Evolutionary conservation across 2,888 invertebrate species (phyloP), one percentile per base, ranked within the genome.

Genomic region (Cremastinae sp.): DNA sequence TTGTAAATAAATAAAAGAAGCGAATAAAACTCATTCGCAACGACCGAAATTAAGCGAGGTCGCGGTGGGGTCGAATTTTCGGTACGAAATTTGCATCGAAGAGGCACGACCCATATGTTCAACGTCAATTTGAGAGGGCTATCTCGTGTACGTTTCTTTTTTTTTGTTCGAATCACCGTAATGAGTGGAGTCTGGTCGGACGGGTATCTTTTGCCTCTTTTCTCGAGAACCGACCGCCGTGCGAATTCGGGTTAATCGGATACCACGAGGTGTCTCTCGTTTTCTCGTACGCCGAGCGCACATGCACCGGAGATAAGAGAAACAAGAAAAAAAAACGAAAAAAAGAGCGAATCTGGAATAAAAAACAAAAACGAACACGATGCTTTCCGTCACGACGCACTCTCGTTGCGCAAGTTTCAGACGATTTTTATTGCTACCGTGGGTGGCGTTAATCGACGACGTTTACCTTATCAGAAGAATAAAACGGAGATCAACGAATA

Each of bases 211-310:
- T 79, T 74, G 66, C 64, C 74, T 53, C 51, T 68, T 69, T 59
- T 61, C 68, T 73, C 70, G 58, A 61, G 66, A 69, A 53, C 41
- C 56, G 59, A 64, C 28, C 28, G 38, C 65, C 28, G 38, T 61
- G 64, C 65, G 74, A 70, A 81, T 79, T 79, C 77, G 75, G 82
- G 82, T 80, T 80, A 81, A 79, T 83, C 75, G 81, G 73, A 81
- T 81, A 77, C 79, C 62, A 36, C 12, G 34, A 65, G 49, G 64
- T 65, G 22, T 47, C 64, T 70, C 59, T 56, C 51, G 62, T 45
- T 61, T 62, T 61, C 70, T 54, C 54, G 69, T 53, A 61, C 36
- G 34, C 20, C 38, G n/a, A 45, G 28, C 14, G 14, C 16, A 66
- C 56, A 47, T 58, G 68, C 43, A 49, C 22, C 36, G 28, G 53